These are phyloP conservation scores for Campylorhamphus procurvoides DNA, from an alignment of 2,113 vertebrate species.

Conservation along the genomic window DNA sequence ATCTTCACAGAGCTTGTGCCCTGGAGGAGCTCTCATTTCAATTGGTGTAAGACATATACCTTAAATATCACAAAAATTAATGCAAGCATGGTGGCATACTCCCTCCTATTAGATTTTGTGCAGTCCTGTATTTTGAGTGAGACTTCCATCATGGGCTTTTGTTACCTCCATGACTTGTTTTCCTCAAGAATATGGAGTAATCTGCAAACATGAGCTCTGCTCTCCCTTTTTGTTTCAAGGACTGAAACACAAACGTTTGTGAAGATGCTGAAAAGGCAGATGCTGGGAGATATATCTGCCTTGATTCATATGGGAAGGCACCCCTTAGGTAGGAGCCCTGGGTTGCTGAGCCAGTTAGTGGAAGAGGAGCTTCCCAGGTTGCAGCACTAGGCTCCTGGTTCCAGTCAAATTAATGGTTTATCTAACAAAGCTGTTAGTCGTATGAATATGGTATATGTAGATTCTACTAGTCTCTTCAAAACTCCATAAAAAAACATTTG, in stretches of 20 bases:
- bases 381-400: neutral
- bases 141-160: neutral
- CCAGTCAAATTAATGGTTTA: neutral
- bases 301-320: fast-evolving
- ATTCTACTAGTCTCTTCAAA: neutral
- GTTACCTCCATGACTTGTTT: neutral
- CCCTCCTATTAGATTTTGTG: neutral
- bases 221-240: neutral
- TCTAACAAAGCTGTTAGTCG: neutral
- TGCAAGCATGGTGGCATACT: neutral
- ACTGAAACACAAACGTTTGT: neutral
- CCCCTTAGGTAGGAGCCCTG: neutral
- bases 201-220: neutral
- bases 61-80: neutral
- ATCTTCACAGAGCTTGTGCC: neutral
- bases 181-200: neutral
- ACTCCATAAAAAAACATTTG: neutral
- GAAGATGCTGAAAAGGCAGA: neutral
- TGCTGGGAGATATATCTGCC: neutral
- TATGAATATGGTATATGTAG: neutral
- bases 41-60: neutral
- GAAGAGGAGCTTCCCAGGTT: neutral
- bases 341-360: neutral
- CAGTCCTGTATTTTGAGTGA: neutral
- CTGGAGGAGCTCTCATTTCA: neutral